Conservation (phyloP, 2,797 vertebrate species). For the Peromyscus melanophrys region DNA sequence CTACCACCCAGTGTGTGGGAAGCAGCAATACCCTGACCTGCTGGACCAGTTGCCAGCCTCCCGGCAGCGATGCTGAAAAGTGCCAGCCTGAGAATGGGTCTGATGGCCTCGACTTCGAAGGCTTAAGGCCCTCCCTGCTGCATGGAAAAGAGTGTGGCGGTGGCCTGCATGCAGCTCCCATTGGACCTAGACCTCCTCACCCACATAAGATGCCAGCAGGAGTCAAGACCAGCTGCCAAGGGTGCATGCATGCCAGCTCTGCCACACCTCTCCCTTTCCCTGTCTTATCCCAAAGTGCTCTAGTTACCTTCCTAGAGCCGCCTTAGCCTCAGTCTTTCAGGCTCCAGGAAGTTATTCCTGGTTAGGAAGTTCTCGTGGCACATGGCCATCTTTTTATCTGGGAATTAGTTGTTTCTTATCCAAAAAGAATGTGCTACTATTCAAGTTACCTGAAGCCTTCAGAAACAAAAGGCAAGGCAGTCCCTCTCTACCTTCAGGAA, state of each 20-base stretch:
- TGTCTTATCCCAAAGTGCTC: not conserved
- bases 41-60: not conserved
- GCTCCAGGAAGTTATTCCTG: slow-evolving; percentile 8
- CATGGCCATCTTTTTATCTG: slow-evolving; percentile 63
- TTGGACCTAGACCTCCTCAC: not conserved
- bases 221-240: slow-evolving; percentile 14
- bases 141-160: not conserved
- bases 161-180: not conserved
- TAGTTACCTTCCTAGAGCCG: not conserved
- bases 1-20: not conserved
- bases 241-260: not conserved
- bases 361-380: slow-evolving; percentile 57
- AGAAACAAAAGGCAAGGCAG: not conserved
- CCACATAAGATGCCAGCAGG: not conserved
- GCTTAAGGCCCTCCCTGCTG: not conserved
- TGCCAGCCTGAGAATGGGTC: slow-evolving; percentile 27
- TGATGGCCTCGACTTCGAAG: not conserved
- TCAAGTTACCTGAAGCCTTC: not conserved
- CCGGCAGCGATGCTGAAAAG: not conserved
- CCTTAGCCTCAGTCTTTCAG: not conserved
- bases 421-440: slow-evolving; percentile 47
- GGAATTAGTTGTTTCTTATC: slow-evolving; percentile 45
- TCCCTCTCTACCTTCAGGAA: not conserved
- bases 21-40: not conserved
- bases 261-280: not conserved